phyloP scores from a whole-genome alignment of 1,140 invertebrate species.

The Drepana arcuata region DNA sequence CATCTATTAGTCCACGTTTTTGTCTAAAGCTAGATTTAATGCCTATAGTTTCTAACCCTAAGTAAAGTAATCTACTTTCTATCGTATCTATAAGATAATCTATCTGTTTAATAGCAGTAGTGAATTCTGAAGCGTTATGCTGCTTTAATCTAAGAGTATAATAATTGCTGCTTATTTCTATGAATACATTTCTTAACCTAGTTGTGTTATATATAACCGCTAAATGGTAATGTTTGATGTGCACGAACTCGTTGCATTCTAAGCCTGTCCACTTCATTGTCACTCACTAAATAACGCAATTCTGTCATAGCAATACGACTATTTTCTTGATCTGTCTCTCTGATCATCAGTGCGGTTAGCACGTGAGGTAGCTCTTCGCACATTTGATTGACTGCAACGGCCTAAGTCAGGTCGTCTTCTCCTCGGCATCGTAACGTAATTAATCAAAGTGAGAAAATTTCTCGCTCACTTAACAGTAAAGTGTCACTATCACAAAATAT shows the following conservation, averaged over 20 bases:
- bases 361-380: constrained; percentile 25
- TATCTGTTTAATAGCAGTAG: constrained; percentile 31
- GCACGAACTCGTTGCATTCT: constrained; percentile 38
- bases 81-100: constrained; percentile 18
- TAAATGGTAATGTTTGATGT: constrained; percentile 32
- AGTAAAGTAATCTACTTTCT: constrained; percentile 4
- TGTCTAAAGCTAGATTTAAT: constrained; percentile 6
- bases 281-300: constrained; percentile 27
- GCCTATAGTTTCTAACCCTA: constrained; percentile 15
- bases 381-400: constrained; percentile 26
- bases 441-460: constrained; percentile 21
- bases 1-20: constrained; percentile 8
- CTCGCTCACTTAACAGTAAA: constrained; percentile 14
- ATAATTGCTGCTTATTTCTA: constrained; percentile 23
- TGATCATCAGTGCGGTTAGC: constrained; percentile 26
- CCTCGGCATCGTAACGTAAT: constrained; percentile 25
- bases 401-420: constrained; percentile 29
- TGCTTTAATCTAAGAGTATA: constrained; percentile 26
- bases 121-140: constrained; percentile 22
- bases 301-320: constrained; percentile 25
- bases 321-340: constrained; percentile 21
- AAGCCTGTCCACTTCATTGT: constrained; percentile 33
- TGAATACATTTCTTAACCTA: too few relatives aligned
- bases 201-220: too few relatives aligned
- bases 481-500: constrained; percentile 17